These are phyloP conservation scores for Chloromyia formosa DNA, from an alignment of 2,888 invertebrate species.

Conservation along the genomic window DNA sequence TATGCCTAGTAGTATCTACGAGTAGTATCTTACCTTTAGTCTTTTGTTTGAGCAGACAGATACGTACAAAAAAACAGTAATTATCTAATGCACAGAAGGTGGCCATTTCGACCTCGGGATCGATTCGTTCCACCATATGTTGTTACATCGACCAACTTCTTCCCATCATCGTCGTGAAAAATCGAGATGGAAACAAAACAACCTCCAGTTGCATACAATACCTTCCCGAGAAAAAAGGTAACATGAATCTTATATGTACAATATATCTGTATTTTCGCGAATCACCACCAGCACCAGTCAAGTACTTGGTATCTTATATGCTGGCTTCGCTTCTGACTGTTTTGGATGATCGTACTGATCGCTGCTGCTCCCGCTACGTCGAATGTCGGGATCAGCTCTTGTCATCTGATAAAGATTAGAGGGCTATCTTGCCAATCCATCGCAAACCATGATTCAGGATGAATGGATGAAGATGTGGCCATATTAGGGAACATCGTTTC, in stretches of 20 bases:
- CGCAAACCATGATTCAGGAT: no score
- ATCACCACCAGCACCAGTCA: slow-evolving; percentile 20
- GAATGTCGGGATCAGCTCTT: no score
- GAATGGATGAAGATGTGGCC: background rate
- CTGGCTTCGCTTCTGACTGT: no score
- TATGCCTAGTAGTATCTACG: no score
- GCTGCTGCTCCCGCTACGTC: no score
- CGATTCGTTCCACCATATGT: slow-evolving; percentile 53
- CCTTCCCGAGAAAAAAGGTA: background rate
- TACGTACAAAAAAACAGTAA: slow-evolving; percentile 52
- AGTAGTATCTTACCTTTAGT: no score
- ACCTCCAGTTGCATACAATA: slow-evolving; percentile 33
- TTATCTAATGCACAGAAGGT: slow-evolving; percentile 54
- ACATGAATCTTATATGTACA: no score
- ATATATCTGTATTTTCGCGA: slow-evolving; percentile 24
- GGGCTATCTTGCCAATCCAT: background rate
- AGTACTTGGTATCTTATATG: slow-evolving; percentile 9
- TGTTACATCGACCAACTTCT: slow-evolving; percentile 34
- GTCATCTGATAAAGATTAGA: background rate
- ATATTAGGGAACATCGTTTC: background rate
- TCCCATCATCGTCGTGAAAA: slow-evolving; percentile 1
- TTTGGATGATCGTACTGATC: no score
- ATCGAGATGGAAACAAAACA: slow-evolving; percentile 29
- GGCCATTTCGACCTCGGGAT: slow-evolving; percentile 51
- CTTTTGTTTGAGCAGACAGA: slow-evolving; percentile 17